Conservation (phyloP, 2,797 vertebrate genomes). For the Acanthurus tractus region DNA sequence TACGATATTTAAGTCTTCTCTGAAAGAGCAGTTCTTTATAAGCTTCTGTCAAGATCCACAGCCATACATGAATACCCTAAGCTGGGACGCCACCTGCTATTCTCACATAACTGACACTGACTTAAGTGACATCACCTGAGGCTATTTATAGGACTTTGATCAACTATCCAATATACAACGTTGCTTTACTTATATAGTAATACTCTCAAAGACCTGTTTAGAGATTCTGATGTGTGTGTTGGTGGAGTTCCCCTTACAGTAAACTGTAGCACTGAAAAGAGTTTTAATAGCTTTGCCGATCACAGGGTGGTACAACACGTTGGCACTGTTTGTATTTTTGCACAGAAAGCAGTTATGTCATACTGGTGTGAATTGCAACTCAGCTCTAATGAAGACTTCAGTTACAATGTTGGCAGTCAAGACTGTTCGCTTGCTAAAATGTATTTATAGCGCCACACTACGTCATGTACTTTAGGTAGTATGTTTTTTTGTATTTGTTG, state of each 20-base stretch:
- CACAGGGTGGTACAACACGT: not conserved
- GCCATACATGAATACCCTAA: too few relatives aligned
- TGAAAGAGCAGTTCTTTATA: too few relatives aligned
- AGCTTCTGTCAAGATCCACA: too few relatives aligned
- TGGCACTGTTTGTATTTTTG: not conserved
- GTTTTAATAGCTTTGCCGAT: not conserved
- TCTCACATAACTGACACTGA: too few relatives aligned
- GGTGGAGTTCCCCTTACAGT: not conserved
- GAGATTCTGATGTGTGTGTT: not conserved
- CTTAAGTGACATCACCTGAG: not conserved
- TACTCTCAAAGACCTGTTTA: not conserved
- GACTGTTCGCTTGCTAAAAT: not conserved
- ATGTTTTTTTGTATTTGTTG: constrained; percentile 19
- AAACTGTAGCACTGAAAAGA: not conserved
- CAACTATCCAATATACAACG: not conserved
- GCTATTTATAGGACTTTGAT: not conserved
- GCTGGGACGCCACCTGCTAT: too few relatives aligned
- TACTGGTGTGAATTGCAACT: not conserved
- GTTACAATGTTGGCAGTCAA: not conserved
- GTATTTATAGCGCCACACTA: not conserved
- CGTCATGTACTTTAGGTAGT: not conserved
- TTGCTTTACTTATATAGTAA: not conserved
- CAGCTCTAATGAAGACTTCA: not conserved
- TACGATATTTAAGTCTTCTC: too few relatives aligned
- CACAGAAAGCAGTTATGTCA: not conserved